Evolutionary conservation across 1,140 invertebrate genomes (phyloP).

Genomic region (Cheumatopsyche charites): DNA sequence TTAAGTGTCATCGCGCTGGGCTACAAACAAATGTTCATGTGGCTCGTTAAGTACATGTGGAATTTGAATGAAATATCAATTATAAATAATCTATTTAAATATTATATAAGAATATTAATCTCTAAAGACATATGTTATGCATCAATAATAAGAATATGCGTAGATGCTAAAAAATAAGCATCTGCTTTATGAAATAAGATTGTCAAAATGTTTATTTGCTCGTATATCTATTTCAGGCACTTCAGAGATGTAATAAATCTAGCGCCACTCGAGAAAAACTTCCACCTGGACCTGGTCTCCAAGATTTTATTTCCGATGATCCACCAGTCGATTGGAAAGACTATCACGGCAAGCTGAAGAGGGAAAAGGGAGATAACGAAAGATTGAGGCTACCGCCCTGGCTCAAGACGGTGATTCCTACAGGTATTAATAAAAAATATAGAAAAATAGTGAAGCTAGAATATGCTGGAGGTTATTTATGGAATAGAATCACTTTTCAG

Average conservation of each 20-base stretch:
- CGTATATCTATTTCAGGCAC: constrained; percentile 18
- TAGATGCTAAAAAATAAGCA: background rate
- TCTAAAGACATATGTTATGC: too few species aligned
- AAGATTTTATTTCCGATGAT: constrained; percentile 69
- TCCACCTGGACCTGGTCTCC: constrained; percentile 66
- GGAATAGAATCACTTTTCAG: constrained; percentile 50
- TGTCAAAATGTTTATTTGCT: too few species aligned
- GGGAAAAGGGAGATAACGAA: constrained; percentile 80
- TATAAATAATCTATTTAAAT: too few species aligned
- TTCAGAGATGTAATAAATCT: constrained; percentile 51
- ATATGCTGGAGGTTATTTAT: constrained; percentile 3
- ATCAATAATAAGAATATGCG: too few species aligned
- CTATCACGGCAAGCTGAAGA: constrained; percentile 83
- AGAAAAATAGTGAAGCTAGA: background rate
- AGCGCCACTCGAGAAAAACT: constrained; percentile 66
- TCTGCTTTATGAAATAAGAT: too few species aligned
- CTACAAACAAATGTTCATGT: too few species aligned
- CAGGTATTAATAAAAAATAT: constrained; percentile 61
- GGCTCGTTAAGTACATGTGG: too few species aligned
- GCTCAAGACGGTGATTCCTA: constrained; percentile 95
- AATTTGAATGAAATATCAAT: too few species aligned
- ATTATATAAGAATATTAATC: too few species aligned
- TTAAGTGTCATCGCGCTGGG: too few species aligned
- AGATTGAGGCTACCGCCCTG: constrained; percentile 92
- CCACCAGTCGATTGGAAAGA: constrained; percentile 64